Base-by-base conservation (phyloP, 2,888 invertebrate species). In the Sesamia inferens region DNA sequence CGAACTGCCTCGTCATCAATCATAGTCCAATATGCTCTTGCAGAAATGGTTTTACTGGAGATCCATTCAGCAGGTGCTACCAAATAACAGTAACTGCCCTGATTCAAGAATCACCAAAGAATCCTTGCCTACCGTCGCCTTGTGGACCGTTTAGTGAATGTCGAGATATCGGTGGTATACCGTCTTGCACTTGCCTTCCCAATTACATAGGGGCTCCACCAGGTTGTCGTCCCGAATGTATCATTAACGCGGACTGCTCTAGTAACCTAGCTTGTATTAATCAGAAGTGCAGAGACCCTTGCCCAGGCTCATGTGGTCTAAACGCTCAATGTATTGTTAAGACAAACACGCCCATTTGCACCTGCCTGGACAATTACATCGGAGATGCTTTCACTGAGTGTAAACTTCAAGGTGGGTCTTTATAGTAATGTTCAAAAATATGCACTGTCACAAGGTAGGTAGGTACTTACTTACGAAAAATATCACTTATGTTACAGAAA, bases 251-350 rank as follows among this genome's bases (percentile, higher is more conserved):
- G 0, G 98, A 98, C 87, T 98, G 98, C 90, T 93, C 97, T 11
- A 97, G 97, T 87, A 97, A 97, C 89, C 95, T 97, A 85, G 98
- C 98, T 58, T 98, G 98, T 88, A 97, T 98, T 63, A 97, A 97
- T 84, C 97, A 97, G 88, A 97, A 97, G 91, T 98, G 98, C 90
- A 95, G 93, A 82, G 98, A 98, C 92, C 98, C 98, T n/a, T 98
- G 98, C 87, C 97, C 97, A 13, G 98, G 98, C 16, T 97, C 97
- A 10, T 98, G 98, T 88, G 98, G 98, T 63, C 88, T 97, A 75
- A 96, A 97, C 86, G 96, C 98, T 72, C 95, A 96, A 83, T 97
- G 98, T 88, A 91, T 91, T 58, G 97, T 98, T 10, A 96, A 97
- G 79, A 98, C 97, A 89, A 98, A 98, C 87, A 97, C 96, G 74